A percentile compares a stretch with the other conserved stretches of the same genome.
These are phyloP conservation scores for Heteromormyrus szaboi DNA, from an alignment of 2,797 vertebrate genomes.

Conservation along the genomic window DNA sequence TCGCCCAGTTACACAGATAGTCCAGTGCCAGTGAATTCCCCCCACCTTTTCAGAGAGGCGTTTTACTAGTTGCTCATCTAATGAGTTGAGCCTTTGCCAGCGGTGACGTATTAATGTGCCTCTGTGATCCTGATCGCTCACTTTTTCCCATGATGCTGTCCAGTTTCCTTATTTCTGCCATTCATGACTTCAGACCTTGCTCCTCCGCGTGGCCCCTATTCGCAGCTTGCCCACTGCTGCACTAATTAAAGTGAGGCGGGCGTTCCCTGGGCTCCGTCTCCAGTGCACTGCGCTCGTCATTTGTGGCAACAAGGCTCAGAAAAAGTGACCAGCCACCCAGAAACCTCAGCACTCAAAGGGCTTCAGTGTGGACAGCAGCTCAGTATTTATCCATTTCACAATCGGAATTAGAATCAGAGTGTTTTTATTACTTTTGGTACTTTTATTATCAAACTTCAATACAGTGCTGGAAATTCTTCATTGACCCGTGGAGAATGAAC, in stretches of 20 bases:
- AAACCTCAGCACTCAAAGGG: neutral
- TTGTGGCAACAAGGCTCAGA: neutral
- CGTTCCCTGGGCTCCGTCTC: neutral
- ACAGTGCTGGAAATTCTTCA: neutral
- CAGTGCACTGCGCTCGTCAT: neutral
- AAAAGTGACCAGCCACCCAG: neutral
- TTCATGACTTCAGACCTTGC: neutral
- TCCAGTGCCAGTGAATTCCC: conserved; percentile 26
- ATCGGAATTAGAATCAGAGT: neutral
- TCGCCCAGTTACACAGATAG: conserved; percentile 25
- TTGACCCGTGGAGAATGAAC: neutral
- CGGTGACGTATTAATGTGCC: neutral
- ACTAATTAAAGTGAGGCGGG: neutral
- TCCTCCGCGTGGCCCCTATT: neutral
- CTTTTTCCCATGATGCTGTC: conserved; percentile 11
- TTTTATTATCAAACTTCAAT: neutral
- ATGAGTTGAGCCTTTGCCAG: conserved; percentile 1
- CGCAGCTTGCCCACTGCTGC: conserved; percentile 32
- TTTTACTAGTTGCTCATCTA: neutral
- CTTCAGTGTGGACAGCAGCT: neutral
- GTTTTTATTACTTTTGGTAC: neutral
- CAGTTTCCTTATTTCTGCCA: neutral
- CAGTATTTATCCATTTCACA: neutral
- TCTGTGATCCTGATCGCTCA: neutral
- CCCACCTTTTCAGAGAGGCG: conserved; percentile 2